These are phyloP conservation scores for Apotomis capreana DNA, from an alignment of 2,888 invertebrate genomes.

Conservation along the genomic window DNA sequence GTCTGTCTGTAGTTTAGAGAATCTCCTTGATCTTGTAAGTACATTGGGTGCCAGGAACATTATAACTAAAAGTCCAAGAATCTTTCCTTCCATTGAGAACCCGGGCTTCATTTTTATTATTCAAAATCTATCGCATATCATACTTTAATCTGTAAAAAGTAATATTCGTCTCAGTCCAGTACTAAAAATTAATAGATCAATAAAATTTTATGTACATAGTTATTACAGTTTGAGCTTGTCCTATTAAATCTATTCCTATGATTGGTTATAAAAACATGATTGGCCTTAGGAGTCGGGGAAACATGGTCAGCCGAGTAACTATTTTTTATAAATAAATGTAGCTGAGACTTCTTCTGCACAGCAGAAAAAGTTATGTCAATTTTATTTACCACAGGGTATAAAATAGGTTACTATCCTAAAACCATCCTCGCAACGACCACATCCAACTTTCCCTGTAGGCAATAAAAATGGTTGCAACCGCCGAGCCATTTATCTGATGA, in stretches of 20 bases:
- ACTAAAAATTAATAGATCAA: slow-evolving; percentile 20
- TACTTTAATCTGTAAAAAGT: slow-evolving; percentile 31
- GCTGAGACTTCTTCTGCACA: too few relatives aligned
- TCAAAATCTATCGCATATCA: slow-evolving; percentile 5
- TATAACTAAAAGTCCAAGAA: slow-evolving; percentile 59
- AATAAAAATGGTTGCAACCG: too few relatives aligned
- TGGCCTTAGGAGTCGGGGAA: neutral
- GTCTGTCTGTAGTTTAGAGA: slow-evolving; percentile 73
- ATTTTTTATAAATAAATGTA: too few relatives aligned
- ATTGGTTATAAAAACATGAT: slow-evolving; percentile 3
- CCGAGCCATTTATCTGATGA: too few relatives aligned
- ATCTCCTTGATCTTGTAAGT: slow-evolving; percentile 63
- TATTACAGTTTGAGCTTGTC: slow-evolving; percentile 16
- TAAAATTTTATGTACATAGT: slow-evolving; percentile 26
- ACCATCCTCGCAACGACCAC: too few relatives aligned
- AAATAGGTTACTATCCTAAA: too few relatives aligned
- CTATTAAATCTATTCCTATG: neutral
- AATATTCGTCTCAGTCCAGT: slow-evolving; percentile 8
- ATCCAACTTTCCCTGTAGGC: too few relatives aligned
- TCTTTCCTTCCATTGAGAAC: slow-evolving; percentile 59
- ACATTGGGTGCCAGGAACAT: slow-evolving; percentile 58
- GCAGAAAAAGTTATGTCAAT: too few relatives aligned
- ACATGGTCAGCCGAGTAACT: too few relatives aligned
- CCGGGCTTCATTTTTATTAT: slow-evolving; percentile 17
- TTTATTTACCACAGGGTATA: too few relatives aligned